Percentiles rank a stretch among this genome's conserved stretches.
These are phyloP conservation scores for Ctenochaetus hawaiiensis DNA, from an alignment of 2,797 vertebrate species.

Conservation along the genomic window DNA sequence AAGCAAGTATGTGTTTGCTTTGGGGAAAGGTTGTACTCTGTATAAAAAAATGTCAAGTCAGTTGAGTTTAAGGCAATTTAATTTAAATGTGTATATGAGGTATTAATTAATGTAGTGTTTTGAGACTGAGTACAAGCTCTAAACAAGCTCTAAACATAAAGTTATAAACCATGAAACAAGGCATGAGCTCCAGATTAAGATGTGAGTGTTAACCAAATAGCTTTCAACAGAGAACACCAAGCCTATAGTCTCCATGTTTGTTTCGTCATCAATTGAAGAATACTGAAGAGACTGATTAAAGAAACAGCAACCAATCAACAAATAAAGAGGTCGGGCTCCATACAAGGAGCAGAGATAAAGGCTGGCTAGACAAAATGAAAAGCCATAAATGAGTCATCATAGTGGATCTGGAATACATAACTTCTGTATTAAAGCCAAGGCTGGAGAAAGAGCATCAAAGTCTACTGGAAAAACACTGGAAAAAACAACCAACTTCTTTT, in stretches of 20 bases:
- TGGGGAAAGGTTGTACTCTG: background rate
- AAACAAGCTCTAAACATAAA: too few species aligned
- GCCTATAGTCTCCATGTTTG: too few species aligned
- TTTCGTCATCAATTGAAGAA: background rate
- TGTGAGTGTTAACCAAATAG: background rate
- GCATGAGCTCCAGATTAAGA: background rate
- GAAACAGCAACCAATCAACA: background rate
- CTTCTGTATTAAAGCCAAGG: background rate
- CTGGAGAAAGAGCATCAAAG: background rate
- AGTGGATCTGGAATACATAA: background rate
- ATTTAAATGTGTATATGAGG: too few species aligned
- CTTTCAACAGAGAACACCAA: background rate
- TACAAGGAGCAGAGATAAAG: background rate
- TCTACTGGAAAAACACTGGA: background rate
- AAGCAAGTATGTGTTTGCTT: slow-evolving; percentile 35
- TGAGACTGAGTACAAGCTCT: too few species aligned
- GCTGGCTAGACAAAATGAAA: background rate
- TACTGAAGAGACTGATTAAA: background rate
- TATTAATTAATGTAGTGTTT: too few species aligned
- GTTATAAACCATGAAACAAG: background rate
- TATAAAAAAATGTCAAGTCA: too few species aligned
- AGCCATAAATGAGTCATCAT: background rate
- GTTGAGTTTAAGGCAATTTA: too few species aligned
- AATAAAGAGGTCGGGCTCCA: background rate
- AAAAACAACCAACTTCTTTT: background rate